Evolutionary conservation across 2,888 invertebrate genomes (phyloP).

Genomic region (Mythimna ferrago): DNA sequence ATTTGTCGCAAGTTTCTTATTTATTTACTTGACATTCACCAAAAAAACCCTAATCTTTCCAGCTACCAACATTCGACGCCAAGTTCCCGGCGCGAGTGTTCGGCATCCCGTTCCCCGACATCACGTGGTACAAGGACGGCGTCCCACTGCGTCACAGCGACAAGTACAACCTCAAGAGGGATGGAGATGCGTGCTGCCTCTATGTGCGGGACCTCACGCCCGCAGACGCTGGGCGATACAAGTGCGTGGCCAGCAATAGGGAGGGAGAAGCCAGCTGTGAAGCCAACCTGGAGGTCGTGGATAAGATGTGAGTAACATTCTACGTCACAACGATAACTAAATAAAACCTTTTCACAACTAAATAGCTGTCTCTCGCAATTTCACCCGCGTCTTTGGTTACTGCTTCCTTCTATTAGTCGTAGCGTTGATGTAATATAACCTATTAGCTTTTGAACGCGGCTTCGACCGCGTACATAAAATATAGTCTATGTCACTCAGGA

Average conservation of each 20-base stretch:
- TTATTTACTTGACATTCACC: too few relatives aligned
- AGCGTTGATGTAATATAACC: too few relatives aligned
- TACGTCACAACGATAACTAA: neutral
- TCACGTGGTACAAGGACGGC: constrained; percentile 97
- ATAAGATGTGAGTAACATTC: constrained; percentile 93
- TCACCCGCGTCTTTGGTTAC: too few relatives aligned
- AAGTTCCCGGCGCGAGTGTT: constrained; percentile 95
- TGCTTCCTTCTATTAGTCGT: too few relatives aligned
- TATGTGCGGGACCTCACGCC: constrained; percentile 93
- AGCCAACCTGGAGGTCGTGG: constrained; percentile 94
- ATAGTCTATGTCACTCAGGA: too few relatives aligned
- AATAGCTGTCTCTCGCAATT: too few relatives aligned
- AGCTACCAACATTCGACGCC: constrained; percentile 94
- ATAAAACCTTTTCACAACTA: too few relatives aligned
- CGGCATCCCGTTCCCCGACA: constrained; percentile 95
- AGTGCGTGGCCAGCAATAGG: constrained; percentile 94
- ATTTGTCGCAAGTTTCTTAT: too few relatives aligned
- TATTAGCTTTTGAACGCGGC: too few relatives aligned
- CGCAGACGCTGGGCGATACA: constrained; percentile 94
- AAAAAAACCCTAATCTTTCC: constrained; percentile 37
- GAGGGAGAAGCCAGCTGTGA: constrained; percentile 95
- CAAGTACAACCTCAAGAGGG: constrained; percentile 94
- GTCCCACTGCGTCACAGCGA: constrained; percentile 92
- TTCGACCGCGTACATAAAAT: too few relatives aligned
- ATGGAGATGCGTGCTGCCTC: constrained; percentile 95